A percentile compares a stretch with the other conserved stretches of the same genome.
These are phyloP conservation scores for Taphrorychus bicolor DNA, from an alignment of 2,888 invertebrate species.

Conservation along the genomic window DNA sequence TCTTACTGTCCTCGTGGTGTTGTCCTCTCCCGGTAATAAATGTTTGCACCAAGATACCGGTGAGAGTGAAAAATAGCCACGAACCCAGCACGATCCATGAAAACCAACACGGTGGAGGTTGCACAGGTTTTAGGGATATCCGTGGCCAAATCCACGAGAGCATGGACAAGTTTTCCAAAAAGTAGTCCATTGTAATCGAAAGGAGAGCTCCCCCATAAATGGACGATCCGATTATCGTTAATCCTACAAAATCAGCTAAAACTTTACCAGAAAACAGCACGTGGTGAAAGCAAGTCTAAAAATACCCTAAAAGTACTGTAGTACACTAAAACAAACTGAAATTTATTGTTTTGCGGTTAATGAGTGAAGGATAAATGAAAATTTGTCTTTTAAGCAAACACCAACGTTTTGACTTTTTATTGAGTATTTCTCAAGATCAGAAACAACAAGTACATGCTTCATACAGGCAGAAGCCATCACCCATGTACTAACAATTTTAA, in stretches of 20 bases:
- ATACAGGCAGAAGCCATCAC: no score
- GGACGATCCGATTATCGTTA: constrained; percentile 77
- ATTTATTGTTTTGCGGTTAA: no score
- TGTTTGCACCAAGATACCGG: constrained; percentile 74
- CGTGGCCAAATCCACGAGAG: constrained; percentile 77
- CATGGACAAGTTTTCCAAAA: constrained; percentile 74
- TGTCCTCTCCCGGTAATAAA: constrained; percentile 73
- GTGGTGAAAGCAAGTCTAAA: no score
- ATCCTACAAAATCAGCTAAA: constrained; percentile 58
- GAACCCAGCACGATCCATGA: constrained; percentile 77
- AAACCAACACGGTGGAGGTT: constrained; percentile 70
- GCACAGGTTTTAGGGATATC: constrained; percentile 65
- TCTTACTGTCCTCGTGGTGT: constrained; percentile 69
- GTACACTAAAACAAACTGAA: no score
- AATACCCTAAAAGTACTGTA: no score
- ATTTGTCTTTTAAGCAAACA: no score
- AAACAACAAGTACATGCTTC: no score
- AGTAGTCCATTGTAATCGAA: constrained; percentile 75
- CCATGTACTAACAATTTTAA: no score
- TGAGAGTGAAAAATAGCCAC: constrained; percentile 74
- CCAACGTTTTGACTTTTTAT: no score
- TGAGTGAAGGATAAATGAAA: no score
- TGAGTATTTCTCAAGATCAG: no score
- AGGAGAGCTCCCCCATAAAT: constrained; percentile 80
- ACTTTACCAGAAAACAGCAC: no score